A percentile compares a stretch with the other conserved stretches of the same genome.
These are phyloP conservation scores for Alectura lathami DNA, from an alignment of 2,113 vertebrate species.

Conservation along the genomic window DNA sequence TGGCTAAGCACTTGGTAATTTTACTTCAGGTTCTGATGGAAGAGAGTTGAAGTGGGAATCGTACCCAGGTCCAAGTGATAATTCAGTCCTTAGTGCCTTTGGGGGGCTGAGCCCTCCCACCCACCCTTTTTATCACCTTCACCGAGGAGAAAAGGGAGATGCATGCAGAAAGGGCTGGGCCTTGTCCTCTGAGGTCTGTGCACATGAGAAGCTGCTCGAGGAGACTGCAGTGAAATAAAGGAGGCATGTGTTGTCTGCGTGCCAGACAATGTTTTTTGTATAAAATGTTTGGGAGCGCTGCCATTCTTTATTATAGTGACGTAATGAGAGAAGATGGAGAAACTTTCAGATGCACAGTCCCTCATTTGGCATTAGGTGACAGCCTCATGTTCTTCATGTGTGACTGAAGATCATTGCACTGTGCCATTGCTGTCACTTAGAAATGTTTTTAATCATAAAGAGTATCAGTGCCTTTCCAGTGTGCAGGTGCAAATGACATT, in stretches of 20 bases:
- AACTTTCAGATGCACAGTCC: neutral
- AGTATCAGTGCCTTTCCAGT: neutral
- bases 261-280: neutral
- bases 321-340: neutral
- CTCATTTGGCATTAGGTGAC: neutral
- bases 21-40: neutral
- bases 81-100: neutral
- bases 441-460: neutral
- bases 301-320: neutral
- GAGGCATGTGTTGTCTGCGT: neutral
- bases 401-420: neutral
- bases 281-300: neutral
- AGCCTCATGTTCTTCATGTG: accelerated
- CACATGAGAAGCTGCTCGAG: neutral
- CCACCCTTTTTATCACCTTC: neutral
- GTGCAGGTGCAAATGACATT: neutral
- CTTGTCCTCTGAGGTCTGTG: neutral
- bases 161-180: neutral
- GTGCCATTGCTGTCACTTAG: neutral
- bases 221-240: neutral
- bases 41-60: neutral
- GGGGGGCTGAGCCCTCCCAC: neutral
- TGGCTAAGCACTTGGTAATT: neutral
- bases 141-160: neutral
- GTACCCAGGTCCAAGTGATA: neutral